Evolutionary conservation across 2,888 invertebrate genomes (phyloP), one percentile per base, ranked within the genome.

Genomic region (Nezara viridula): DNA sequence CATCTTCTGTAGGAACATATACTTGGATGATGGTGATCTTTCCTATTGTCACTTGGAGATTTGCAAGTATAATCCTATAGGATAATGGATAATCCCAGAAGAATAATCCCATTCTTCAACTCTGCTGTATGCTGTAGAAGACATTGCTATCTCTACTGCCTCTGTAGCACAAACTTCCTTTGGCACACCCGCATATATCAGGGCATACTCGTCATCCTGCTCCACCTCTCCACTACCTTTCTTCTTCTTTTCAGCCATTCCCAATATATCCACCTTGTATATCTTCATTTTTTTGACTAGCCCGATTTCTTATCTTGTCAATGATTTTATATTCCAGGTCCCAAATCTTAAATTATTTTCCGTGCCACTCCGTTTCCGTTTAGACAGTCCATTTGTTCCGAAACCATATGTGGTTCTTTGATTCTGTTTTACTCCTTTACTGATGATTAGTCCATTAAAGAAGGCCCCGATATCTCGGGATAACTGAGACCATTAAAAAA

Each of bases 311-410:
- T 55, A n/a, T 55, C 55, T 1, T 9, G n/a, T 55, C n/a, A n/a
- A 10, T 55, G n/a, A 55, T 55, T 55, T 55, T 55, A 55, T 55
- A 55, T 55, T 55, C 55, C 55, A 55, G 55, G n/a, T 55, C n/a
- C 55, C 55, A 55, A 55, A n/a, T 55, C 55, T 55, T 24, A 55
- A n/a, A 55, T 55, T n/a, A 5, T 55, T n/a, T n/a, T 55, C 55
- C 55, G 1, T 55, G 55, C 55, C n/a, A 7, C n/a, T 7, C n/a
- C 10, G 55, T 52, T 52, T 52, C 52, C 24, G 21, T 52, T 52
- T 24, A 24, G 21, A 24, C 52, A 52, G 52, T 52, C 55, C 55
- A n/a, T 55, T 55, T n/a, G 55, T 55, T n/a, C 55, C 55, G 55
- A 55, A n/a, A 7, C 55, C 55, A 55, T n/a, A 1, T 55, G n/a